Base-by-base conservation (phyloP, 1,140 invertebrate genomes). In the Protaetia brevitarsis region DNA sequence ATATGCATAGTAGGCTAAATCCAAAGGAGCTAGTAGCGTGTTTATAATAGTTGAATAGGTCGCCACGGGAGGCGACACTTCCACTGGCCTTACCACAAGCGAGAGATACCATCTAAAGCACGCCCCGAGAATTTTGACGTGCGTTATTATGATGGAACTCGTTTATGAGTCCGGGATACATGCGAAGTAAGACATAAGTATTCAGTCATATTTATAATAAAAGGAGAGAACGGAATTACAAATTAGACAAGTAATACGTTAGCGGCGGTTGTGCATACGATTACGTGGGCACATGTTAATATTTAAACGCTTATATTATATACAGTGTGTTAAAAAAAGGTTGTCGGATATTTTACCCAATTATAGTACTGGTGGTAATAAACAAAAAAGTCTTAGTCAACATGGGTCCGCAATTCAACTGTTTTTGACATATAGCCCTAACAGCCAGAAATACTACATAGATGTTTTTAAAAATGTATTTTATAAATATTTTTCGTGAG, bases 31-130 rank as follows among this genome's bases (percentile, higher is more conserved):
- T 65, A 59, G 72, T 68, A 73, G 71, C 67, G 51, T 71, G 71
- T 73, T 72, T 72, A 72, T 73, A 72, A 73, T 71, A 69, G 69
- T 72, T 72, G 72, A 73, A 73, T 73, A 65, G 64, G 29, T 64
- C 72, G 19, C 72, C 51, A 45, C 68, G 62, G 72, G 72, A 71
- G 72, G 70, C 72, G 71, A 73, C 72, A 73, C 72, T 73, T 71
- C 68, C 68, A 73, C 66, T 66, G 64, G 51, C 69, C 68, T 30
- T 58, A 41, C 70, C 41, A 61, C 31, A 64, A 58, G 65, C 45
- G 63, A 65, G n/a, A n/a, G 72, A 73, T 73, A 71, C 69, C 70
- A 73, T 73, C 69, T 69, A 51, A n/a, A 65, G 64, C 51, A 69
- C 64, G 69, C 66, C 66, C 67, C 57, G 67, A 64, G 63, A 71